Conservation (phyloP, 2,113 vertebrate genomes). For the Anguilla japonica region DNA sequence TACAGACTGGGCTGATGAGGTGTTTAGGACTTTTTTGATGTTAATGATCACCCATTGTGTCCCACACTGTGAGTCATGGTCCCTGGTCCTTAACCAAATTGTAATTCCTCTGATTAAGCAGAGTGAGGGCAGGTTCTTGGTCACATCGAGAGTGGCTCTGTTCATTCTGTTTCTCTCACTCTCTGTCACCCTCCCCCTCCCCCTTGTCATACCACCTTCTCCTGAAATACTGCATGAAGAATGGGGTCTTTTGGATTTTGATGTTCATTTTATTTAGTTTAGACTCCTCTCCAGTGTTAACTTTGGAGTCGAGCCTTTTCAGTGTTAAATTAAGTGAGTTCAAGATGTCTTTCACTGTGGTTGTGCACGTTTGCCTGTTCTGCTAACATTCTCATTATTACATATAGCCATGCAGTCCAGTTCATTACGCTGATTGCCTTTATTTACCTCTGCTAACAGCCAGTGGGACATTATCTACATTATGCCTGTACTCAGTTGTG, state of each 20-base stretch:
- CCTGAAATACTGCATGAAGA: too few relatives aligned
- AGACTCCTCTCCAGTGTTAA: too few relatives aligned
- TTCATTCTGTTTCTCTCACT: conserved; percentile 15
- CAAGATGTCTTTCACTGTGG: too few relatives aligned
- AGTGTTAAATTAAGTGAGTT: too few relatives aligned
- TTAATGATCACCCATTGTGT: conserved; percentile 56
- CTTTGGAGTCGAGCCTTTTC: too few relatives aligned
- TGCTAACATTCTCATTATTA: too few relatives aligned
- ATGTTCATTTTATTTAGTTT: too few relatives aligned
- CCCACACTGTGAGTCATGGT: conserved; percentile 39
- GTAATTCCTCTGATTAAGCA: conserved; percentile 33
- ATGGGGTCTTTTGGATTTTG: too few relatives aligned
- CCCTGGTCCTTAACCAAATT: conserved; percentile 50
- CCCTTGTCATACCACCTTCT: too few relatives aligned
- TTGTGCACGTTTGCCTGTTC: too few relatives aligned
- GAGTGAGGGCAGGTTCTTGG: conserved; percentile 5
- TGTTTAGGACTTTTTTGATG: conserved; percentile 43
- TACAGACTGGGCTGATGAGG: neutral
- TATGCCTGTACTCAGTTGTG: neutral
- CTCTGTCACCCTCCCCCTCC: too few relatives aligned
- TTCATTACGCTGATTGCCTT: neutral
- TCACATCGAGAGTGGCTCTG: conserved; percentile 37
- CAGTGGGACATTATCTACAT: neutral
- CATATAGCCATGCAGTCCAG: too few relatives aligned
- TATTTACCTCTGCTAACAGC: neutral